Evolutionary conservation across 2,113 vertebrate species (phyloP), one percentile per base, ranked within the genome.

Genomic region (Salminus brasiliensis): DNA sequence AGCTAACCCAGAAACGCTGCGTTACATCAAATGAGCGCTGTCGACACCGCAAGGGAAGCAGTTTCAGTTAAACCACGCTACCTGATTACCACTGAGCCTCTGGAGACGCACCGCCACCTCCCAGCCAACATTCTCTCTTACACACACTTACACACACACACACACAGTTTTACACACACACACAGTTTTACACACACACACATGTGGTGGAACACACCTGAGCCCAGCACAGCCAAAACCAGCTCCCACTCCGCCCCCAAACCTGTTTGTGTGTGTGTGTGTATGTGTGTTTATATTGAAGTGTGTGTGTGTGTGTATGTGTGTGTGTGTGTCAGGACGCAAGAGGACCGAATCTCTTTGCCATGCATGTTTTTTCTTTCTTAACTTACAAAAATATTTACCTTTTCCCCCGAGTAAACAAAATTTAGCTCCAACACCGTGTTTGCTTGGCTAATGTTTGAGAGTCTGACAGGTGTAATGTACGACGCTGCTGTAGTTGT

Each of bases 391-490:
- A 85, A 83, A 86, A 88, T 86, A 89, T 90, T 90, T 88, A 86
- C 79, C 80, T 88, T 85, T 87, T 88, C 90, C 84, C 89, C 80
- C 75, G 84, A 89, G 89, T 88, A 87, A 92, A 93, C 90, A 90
- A 78, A 91, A 91, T 92, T 88, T 89, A 90, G 88, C 86, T 91
- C 84, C 75, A 83, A 15, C 39, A 59, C 87, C 80, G 77, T 86
- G 84, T 93, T 92, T 93, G 87, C 79, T 91, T 63, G 86, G 88
- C 83, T 89, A 91, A 87, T 93, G 92, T 95, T 93, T 93, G 89
- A 91, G 95, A 91, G 80, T 85, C 88, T 91, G 91, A 91, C 93
- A 93, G 78, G 79, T 91, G 92, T 94, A 93, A 91, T 94, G 86
- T 88, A 90, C 79, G 85, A 87, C 79, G 87, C 88, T 89, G 89